phyloP scores from a whole-genome alignment of 2,797 vertebrate species.

The Myoxocephalus aenaeus region DNA sequence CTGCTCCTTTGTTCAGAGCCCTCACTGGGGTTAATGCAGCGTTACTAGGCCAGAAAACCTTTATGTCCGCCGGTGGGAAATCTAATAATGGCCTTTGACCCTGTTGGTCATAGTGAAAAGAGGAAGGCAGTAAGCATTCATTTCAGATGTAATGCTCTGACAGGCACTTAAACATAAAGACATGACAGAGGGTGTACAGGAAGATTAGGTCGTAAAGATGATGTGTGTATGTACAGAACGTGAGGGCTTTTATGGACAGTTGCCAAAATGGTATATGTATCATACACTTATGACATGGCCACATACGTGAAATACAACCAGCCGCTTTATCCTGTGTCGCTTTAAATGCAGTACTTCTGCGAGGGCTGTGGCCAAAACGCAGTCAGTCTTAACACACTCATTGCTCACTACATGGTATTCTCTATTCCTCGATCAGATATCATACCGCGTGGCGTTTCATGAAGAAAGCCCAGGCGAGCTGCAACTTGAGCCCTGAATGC shows the following conservation, averaged over 20 bases:
- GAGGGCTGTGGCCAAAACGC: slow-evolving; percentile 22
- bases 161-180: slow-evolving; percentile 49
- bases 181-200: slow-evolving; percentile 45
- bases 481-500: slow-evolving; percentile 89
- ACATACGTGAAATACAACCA: slow-evolving; percentile 50
- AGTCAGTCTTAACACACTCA: slow-evolving; percentile 45
- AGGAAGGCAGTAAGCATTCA: slow-evolving; percentile 49
- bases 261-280: slow-evolving; percentile 55
- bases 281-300: slow-evolving; percentile 32
- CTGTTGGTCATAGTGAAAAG: slow-evolving; percentile 32
- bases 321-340: slow-evolving; percentile 29
- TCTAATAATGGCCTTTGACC: slow-evolving; percentile 66
- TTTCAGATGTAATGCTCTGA: slow-evolving; percentile 46
- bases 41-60: slow-evolving; percentile 60
- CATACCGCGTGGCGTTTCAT: slow-evolving; percentile 74
- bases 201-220: slow-evolving; percentile 60
- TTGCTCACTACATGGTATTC: slow-evolving; percentile 50
- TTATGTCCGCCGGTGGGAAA: slow-evolving; percentile 52
- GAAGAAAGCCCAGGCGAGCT: slow-evolving; percentile 82
- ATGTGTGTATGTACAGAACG: slow-evolving; percentile 41
- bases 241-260: slow-evolving; percentile 45
- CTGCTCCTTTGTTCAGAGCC: slow-evolving; percentile 60
- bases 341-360: slow-evolving; percentile 31
- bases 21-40: slow-evolving; percentile 59
- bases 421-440: slow-evolving; percentile 77